Evolutionary conservation across 2,113 vertebrate genomes (phyloP).

Genomic region (Gulo gulo): DNA sequence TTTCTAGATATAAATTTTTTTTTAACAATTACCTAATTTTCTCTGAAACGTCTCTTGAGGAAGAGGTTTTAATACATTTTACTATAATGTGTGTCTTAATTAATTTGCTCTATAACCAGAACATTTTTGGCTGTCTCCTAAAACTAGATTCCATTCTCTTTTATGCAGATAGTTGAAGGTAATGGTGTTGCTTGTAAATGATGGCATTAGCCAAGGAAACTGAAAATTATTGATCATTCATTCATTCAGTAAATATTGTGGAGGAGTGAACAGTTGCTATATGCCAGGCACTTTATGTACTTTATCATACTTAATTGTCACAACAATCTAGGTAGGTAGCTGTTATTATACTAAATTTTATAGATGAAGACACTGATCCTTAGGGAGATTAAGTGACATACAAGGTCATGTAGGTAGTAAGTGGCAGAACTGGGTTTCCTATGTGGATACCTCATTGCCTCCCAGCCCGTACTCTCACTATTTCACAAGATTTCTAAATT

Average conservation of each 20-base stretch:
- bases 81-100: background rate
- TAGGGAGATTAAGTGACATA: background rate
- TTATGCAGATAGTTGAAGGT: constrained; percentile 10
- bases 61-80: background rate
- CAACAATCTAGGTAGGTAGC: background rate
- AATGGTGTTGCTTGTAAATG: constrained; percentile 30
- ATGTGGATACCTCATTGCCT: background rate
- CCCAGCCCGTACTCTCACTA: background rate
- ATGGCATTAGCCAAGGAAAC: constrained; percentile 13
- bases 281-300: background rate
- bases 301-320: constrained; percentile 38
- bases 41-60: background rate
- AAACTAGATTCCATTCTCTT: constrained; percentile 31
- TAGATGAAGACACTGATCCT: background rate
- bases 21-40: background rate
- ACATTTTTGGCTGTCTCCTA: constrained; percentile 2
- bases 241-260: constrained; percentile 18
- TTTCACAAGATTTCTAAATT: constrained; percentile 23
- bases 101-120: constrained; percentile 36
- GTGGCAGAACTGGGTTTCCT: background rate
- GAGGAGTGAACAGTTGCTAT: background rate
- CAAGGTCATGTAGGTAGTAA: background rate
- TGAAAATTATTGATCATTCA: background rate
- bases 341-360: constrained; percentile 32
- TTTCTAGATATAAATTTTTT: background rate